These are phyloP conservation scores for Troides aeacus DNA, from an alignment of 2,888 invertebrate species.

Conservation along the genomic window DNA sequence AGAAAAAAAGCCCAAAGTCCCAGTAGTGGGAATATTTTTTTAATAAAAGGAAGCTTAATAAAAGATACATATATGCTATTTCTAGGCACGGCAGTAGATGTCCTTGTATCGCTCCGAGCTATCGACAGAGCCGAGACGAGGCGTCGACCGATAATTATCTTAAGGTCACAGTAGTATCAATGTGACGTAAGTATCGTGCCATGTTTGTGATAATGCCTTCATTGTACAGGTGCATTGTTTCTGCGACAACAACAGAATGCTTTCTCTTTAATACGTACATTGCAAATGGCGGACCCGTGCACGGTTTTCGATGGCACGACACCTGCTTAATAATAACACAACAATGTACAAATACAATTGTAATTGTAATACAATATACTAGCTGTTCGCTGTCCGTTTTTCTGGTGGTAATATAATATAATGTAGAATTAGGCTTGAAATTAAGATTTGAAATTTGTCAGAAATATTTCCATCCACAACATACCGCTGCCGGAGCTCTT, in stretches of 20 bases:
- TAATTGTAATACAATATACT: no score
- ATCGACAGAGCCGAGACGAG: conserved; percentile 67
- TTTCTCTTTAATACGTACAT: background rate
- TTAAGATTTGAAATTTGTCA: no score
- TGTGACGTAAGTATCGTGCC: conserved; percentile 60
- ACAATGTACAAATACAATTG: no score
- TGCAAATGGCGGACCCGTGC: conserved; percentile 9
- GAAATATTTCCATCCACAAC: no score
- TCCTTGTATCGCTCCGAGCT: conserved; percentile 64
- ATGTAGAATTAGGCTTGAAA: no score
- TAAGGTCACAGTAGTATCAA: conserved; percentile 73
- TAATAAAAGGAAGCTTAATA: no score
- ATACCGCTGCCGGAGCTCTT: no score
- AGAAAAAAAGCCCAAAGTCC: no score
- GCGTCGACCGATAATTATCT: conserved; percentile 77
- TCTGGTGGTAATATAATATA: no score
- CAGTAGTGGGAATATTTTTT: no score
- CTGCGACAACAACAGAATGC: background rate
- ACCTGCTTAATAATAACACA: background rate
- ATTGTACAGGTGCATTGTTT: conserved; percentile 46
- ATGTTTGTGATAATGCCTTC: conserved; percentile 51
- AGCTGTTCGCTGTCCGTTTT: no score
- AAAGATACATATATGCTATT: conserved; percentile 14
- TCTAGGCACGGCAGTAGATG: conserved; percentile 46
- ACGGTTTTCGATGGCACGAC: background rate